Evolutionary conservation across 1,140 invertebrate species (phyloP).

Genomic region (fruit fly (Drosophila melanogaster)): Release_6_plus_ISO1_MT NT_033779.5:16976001-16976500

Average conservation of each 20-base stretch:
- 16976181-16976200: neutral
- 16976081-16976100: too few species aligned
- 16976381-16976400: constrained; percentile 9
- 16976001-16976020: constrained; percentile 5
- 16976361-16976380: neutral
- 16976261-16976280: constrained; percentile 8
- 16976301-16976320: neutral
- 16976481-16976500: constrained; percentile 12
- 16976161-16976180: neutral
- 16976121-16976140: neutral
- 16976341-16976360: constrained; percentile 2
- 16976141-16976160: neutral
- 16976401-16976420: neutral
- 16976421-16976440: neutral
- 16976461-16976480: constrained; percentile 20
- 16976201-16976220: neutral
- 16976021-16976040: neutral
- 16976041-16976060: too few species aligned
- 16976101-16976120: too few species aligned
- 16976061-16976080: too few species aligned
- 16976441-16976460: constrained; percentile 17
- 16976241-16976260: constrained; percentile 14
- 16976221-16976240: neutral
- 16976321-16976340: constrained; percentile 9
- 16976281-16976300: neutral